phyloP scores from a whole-genome alignment of 2,113 vertebrate genomes.

The Callorhinus ursinus region DNA sequence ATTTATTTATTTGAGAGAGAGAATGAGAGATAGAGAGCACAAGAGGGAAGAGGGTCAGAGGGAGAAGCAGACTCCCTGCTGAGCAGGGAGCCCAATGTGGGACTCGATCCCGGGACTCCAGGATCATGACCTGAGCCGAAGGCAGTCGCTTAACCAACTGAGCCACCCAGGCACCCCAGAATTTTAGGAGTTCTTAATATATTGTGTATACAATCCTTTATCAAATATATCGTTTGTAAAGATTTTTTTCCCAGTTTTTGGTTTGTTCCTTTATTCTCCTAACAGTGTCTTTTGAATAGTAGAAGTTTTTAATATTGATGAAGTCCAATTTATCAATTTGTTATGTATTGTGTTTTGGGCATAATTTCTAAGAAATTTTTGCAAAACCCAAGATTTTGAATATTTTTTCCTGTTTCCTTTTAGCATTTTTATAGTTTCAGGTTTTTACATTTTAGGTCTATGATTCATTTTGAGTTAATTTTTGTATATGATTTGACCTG shows the following conservation, averaged over 20 bases:
- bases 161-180: too few relatives aligned
- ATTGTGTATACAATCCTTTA: neutral
- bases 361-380: neutral
- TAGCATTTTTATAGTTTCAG: slow-evolving; percentile 32
- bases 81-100: too few relatives aligned
- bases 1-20: too few relatives aligned
- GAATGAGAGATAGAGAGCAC: too few relatives aligned
- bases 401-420: slow-evolving; percentile 20
- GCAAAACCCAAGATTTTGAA: neutral
- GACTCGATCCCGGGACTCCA: too few relatives aligned
- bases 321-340: neutral
- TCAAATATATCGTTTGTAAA: slow-evolving; percentile 20
- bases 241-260: neutral
- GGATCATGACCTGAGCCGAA: too few relatives aligned
- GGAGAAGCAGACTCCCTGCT: too few relatives aligned
- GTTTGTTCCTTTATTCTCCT: slow-evolving; percentile 29
- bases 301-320: neutral
- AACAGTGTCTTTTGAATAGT: neutral
- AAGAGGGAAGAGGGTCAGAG: too few relatives aligned
- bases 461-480: neutral
- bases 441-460: slow-evolving; percentile 31
- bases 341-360: neutral
- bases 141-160: too few relatives aligned
- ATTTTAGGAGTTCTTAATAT: slow-evolving; percentile 22
- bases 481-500: neutral